phyloP scores from a whole-genome alignment of 2,888 invertebrate genomes.

The Apamea monoglypha region DNA sequence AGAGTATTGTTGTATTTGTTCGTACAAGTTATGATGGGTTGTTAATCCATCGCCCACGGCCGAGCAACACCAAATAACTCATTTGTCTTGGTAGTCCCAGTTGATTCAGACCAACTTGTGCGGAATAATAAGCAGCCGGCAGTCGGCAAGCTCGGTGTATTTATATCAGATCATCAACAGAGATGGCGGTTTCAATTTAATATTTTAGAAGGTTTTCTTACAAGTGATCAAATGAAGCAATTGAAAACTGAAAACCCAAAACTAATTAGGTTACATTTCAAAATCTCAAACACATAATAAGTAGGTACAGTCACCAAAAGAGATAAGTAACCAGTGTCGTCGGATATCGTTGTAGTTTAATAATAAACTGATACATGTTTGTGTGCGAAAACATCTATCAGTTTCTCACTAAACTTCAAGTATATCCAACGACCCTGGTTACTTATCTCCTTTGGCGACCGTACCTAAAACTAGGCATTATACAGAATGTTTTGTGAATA shows the following conservation, averaged over 20 bases:
- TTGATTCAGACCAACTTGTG: conserved; percentile 48
- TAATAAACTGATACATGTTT: no score
- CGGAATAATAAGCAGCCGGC: conserved; percentile 49
- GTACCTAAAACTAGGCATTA: background rate
- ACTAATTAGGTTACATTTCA: background rate
- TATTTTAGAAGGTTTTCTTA: conserved; percentile 15
- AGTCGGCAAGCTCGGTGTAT: conserved; percentile 26
- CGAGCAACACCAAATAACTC: conserved; percentile 48
- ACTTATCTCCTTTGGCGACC: no score
- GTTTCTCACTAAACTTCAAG: no score
- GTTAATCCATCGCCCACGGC: conserved; percentile 40
- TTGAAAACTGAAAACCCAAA: background rate
- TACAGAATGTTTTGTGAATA: background rate
- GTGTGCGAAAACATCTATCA: no score
- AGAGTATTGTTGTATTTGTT: conserved; percentile 20
- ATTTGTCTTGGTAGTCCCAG: conserved; percentile 53
- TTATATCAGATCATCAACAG: conserved; percentile 40
- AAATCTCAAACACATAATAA: background rate
- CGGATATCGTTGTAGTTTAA: no score
- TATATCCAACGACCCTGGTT: no score
- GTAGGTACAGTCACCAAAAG: background rate
- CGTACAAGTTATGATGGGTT: conserved; percentile 48
- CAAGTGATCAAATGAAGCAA: conserved; percentile 4
- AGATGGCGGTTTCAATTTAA: conserved; percentile 22
- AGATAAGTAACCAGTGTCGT: no score